Evolutionary conservation across 2,888 invertebrate genomes (phyloP).

Genomic region (Candidula unifasciata): DNA sequence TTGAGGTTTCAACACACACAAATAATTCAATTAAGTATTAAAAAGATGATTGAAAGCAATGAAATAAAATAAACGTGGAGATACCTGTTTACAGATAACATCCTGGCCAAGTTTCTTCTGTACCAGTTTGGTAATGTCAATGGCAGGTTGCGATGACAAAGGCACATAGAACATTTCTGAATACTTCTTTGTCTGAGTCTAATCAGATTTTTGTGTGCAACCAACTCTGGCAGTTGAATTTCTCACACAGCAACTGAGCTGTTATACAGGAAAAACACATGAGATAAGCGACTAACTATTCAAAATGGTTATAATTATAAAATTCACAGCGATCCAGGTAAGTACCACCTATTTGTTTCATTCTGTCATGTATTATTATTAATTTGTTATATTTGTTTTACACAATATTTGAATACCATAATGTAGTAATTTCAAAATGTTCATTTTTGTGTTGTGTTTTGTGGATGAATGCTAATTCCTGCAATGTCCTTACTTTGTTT

Average conservation of each 20-base stretch:
- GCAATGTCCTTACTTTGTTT: too few species aligned
- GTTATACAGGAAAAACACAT: not conserved
- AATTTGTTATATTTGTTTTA: too few species aligned
- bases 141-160: slow-evolving; percentile 16
- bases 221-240: not conserved
- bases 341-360: too few species aligned
- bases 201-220: not conserved
- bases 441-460: too few species aligned
- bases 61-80: not conserved
- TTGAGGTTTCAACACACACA: not conserved
- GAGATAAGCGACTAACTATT: not conserved
- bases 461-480: too few species aligned
- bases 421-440: too few species aligned
- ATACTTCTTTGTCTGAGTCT: not conserved
- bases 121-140: slow-evolving; percentile 60
- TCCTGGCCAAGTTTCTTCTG: slow-evolving; percentile 62
- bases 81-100: slow-evolving; percentile 64
- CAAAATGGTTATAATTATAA: too few species aligned
- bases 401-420: too few species aligned
- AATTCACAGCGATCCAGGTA: too few species aligned
- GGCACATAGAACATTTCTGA: slow-evolving; percentile 22
- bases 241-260: not conserved
- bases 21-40: not conserved
- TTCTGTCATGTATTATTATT: too few species aligned
- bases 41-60: not conserved